Evolutionary conservation across 2,888 invertebrate genomes (phyloP), one percentile per base, ranked within the genome.

Genomic region (Ecdyonurus torrentis): DNA sequence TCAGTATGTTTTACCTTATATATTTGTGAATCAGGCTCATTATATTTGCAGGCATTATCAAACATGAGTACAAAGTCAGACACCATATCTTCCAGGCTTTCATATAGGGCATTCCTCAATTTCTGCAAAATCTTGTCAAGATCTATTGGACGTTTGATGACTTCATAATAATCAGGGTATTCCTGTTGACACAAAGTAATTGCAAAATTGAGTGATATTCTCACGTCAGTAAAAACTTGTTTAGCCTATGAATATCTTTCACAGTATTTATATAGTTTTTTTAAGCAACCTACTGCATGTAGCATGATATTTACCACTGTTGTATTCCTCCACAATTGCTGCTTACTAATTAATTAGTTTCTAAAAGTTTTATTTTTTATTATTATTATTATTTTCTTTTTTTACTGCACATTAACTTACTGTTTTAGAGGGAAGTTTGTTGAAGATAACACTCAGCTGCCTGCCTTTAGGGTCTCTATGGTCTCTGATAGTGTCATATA

Each of bases 81-180:
- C 0, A 91, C 88, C 61, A 97, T 75, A 66, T 95, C 94, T 68
- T 94, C 94, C 23, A 96, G 79, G 22, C 82, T 84, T 60, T 85
- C 86, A 72, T 96, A 97, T 62, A 74, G 70, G 64, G 80, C 82
- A 66, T 83, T 84, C 74, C 90, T 91, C 25, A 92, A 76, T 70
- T 91, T 91, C 63, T 89, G 88, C 0, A 90, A 87, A 64, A 99
- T 95, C 71, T 87, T 87, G 72, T 95, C 94, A 86, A 99, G 86
- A 73, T 98, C 97, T 71, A 99, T 92, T 0, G 99, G 98, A 68
- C 88, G 89, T 71, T 92, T 93, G 63, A 99, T 98, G 0, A 97
- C 87, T 73, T 97, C 95, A 72, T 96, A 98, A 75, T 99, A 99
- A 72, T 95, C 94, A 0, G 98, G 97, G 75, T 96, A 96, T 71